phyloP scores from a whole-genome alignment of 1,140 invertebrate genomes.

The Drosophila pectinifera region DNA sequence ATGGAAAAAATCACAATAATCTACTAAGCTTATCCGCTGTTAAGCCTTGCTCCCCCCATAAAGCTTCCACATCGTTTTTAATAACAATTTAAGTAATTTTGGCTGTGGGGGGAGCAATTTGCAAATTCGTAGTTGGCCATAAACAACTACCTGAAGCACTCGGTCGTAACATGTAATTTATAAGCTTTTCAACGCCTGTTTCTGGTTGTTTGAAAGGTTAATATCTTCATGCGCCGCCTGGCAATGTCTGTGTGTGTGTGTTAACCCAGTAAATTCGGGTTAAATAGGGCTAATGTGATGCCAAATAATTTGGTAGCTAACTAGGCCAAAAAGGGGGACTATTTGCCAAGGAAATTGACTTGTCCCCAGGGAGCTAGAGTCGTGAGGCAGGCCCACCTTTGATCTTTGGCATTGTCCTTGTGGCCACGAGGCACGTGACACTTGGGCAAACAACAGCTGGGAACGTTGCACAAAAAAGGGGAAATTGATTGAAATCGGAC shows the following conservation, averaged over 20 bases:
- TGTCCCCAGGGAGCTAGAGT: slow-evolving; percentile 30
- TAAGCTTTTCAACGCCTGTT: slow-evolving; percentile 32
- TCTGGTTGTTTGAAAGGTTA: slow-evolving; percentile 69
- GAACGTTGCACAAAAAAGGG: slow-evolving; percentile 40
- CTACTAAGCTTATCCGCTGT: background rate
- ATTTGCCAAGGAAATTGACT: slow-evolving; percentile 17
- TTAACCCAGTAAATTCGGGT: slow-evolving; percentile 44
- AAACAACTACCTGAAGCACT: slow-evolving; percentile 60
- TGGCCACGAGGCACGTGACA: slow-evolving; percentile 54
- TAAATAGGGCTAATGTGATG: slow-evolving; percentile 70
- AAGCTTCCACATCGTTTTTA: slow-evolving; percentile 21
- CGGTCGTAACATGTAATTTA: slow-evolving; percentile 64
- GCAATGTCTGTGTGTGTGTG: slow-evolving; percentile 23
- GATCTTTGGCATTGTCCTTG: slow-evolving; percentile 74
- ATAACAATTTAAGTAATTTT: slow-evolving; percentile 44
- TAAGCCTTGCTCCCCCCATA: no score
- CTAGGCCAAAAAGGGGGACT: background rate
- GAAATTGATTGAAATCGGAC: slow-evolving; percentile 48
- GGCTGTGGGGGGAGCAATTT: slow-evolving; percentile 31
- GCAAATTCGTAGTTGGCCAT: slow-evolving; percentile 52
- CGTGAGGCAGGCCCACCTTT: slow-evolving; percentile 42
- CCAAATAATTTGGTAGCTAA: background rate
- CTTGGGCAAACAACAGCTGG: slow-evolving; percentile 14
- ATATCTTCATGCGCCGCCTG: slow-evolving; percentile 71
- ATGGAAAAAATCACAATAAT: background rate